Conservation (phyloP, 2,113 vertebrate genomes). For the Poecilia latipinna region DNA sequence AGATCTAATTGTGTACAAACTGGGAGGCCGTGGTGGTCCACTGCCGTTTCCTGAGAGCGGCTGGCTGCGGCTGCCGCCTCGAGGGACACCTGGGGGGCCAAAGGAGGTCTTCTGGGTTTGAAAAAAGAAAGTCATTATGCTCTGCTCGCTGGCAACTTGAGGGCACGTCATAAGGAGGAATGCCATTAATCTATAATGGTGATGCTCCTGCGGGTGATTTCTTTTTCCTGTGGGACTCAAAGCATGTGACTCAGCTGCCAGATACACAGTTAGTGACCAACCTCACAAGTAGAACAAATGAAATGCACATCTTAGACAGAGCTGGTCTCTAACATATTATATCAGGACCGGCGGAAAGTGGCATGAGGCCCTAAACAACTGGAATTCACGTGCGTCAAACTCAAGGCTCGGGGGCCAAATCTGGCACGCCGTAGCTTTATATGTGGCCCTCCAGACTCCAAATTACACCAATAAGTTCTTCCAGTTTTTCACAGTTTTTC, state of each 20-base stretch:
- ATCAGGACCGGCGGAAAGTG: not conserved
- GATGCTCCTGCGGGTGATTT: not conserved
- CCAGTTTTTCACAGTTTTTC: no score
- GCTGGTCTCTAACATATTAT: not conserved
- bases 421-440: no score
- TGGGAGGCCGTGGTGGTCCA: conserved; percentile 31
- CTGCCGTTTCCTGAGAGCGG: conserved; percentile 24
- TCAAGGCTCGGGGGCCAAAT: no score
- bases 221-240: not conserved
- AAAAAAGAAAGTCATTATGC: conserved; percentile 27
- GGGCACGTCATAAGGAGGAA: conserved; percentile 29
- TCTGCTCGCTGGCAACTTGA: conserved; percentile 32
- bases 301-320: not conserved
- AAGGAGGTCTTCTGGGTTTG: conserved; percentile 19
- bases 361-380: not conserved
- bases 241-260: not conserved
- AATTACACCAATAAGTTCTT: no score
- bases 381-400: no score
- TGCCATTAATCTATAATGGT: not conserved
- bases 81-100: conserved; percentile 54
- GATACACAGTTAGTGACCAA: not conserved
- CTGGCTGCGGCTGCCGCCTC: conserved; percentile 14
- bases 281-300: not conserved
- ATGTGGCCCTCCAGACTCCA: no score
- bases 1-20: conserved; percentile 59